Evolutionary conservation across 2,797 vertebrate species (phyloP), one percentile per base, ranked within the genome.

Genomic region (Leptodactylus fallax): DNA sequence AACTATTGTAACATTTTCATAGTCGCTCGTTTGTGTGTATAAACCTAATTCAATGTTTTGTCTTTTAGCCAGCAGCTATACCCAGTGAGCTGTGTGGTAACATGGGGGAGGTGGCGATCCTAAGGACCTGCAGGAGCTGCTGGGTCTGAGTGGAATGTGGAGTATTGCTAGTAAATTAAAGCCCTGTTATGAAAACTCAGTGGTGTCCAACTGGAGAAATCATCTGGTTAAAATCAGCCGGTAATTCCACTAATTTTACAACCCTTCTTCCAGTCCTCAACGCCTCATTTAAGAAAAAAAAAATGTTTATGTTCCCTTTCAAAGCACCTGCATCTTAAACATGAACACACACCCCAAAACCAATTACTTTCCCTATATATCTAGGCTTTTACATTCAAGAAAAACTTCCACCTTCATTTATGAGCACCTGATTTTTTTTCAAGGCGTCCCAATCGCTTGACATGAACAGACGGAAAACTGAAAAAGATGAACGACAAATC

Each of bases 171-270:
- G 96, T 98, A 99, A 99, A 99, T 99, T 98, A 98, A 96, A 95
- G 95, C 94, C 95, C 95, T 97, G 83, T 98, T 99, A 99, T 98
- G 97, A 97, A 98, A 98, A 96, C 93, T 93, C 93, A 93, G 96
- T 96, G 96, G 96, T 97, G 97, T 98, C 96, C 96, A 96, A 98
- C 96, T 96, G 95, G 94, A 97, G 96, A 96, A 97, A 97, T 99
- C 98, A 99, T 99, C 98, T 99, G 98, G 97, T 97, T 98, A 98
- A 97, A 98, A 99, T 99, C 97, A 99, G 96, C 95, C 96, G 95
- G 97, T 98, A 98, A 98, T 99, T 98, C 96, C 95, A 95, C 97
- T 97, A 96, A 98, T 98, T 98, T 98, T 96, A 96, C 95, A 93
- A 93, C 96, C 95, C 94, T 96, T 96, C 95, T 96, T 94, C 93